Evolutionary conservation across 1,140 invertebrate genomes (phyloP).

Genomic region (Pygmarrhopalites habei): DNA sequence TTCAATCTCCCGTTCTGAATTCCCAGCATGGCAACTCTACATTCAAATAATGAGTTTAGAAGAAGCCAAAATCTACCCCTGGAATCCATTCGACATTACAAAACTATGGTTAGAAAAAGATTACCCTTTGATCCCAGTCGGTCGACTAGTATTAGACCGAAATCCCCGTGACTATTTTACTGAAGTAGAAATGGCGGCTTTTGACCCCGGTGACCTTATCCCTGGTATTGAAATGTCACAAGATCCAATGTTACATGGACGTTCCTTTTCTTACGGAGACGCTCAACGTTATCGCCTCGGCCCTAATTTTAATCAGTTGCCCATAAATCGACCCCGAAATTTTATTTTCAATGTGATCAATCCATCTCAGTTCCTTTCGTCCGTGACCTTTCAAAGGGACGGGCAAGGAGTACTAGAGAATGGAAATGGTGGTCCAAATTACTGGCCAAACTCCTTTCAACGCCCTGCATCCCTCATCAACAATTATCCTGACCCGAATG

Average conservation of each 20-base stretch:
- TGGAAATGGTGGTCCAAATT: too few relatives aligned
- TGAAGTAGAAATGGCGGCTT: conserved; percentile 82
- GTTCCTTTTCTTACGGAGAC: conserved; percentile 59
- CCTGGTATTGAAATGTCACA: conserved; percentile 52
- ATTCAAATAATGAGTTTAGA: conserved; percentile 40
- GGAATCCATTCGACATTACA: conserved; percentile 43
- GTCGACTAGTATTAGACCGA: conserved; percentile 76
- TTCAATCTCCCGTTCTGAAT: conserved; percentile 51
- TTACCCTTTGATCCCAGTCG: conserved; percentile 83
- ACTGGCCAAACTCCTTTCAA: too few relatives aligned
- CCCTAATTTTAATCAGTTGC: conserved; percentile 55
- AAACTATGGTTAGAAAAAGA: conserved; percentile 76
- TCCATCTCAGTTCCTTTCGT: too few relatives aligned
- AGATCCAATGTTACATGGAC: conserved; percentile 54
- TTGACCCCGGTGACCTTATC: conserved; percentile 52
- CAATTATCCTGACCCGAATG: too few relatives aligned
- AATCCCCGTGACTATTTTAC: conserved; percentile 90
- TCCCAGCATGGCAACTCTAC: conserved; percentile 51
- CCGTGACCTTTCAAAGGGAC: too few relatives aligned
- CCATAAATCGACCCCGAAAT: conserved; percentile 62
- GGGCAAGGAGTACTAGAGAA: too few relatives aligned
- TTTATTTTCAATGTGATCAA: too few relatives aligned
- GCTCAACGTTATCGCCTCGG: conserved; percentile 60
- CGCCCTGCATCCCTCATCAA: too few relatives aligned
- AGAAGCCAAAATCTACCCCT: conserved; percentile 48